phyloP scores from a whole-genome alignment of 2,797 vertebrate genomes.

The Limosa lapponica region DNA sequence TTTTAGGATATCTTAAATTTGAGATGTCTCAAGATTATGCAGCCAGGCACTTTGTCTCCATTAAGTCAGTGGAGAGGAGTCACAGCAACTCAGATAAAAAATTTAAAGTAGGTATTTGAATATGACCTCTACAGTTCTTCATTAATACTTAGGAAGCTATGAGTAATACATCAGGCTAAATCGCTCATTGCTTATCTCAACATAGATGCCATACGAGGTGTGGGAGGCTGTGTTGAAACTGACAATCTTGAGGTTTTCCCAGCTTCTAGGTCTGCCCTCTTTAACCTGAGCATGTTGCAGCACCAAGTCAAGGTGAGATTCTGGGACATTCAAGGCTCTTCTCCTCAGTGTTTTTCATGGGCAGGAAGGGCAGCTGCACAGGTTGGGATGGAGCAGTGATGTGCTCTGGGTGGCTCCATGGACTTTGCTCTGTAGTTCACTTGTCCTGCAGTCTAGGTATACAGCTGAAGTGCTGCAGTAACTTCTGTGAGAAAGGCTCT shows the following conservation, averaged over 20 bases:
- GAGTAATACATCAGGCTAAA: neutral
- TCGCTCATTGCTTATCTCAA: neutral
- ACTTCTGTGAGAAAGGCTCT: neutral
- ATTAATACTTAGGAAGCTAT: neutral
- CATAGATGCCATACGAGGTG: neutral
- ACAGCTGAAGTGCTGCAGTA: neutral
- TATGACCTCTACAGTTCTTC: neutral
- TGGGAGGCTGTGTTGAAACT: neutral
- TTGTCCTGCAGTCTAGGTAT: neutral
- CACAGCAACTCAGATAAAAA: neutral
- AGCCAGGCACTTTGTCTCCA: neutral
- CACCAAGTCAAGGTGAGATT: neutral
- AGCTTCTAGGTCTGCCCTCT: neutral
- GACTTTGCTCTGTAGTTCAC: neutral
- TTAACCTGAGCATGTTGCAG: neutral
- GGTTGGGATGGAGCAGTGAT: neutral
- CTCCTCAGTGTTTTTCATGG: neutral
- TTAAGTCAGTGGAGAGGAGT: neutral
- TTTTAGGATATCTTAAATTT: neutral
- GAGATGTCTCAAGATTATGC: neutral
- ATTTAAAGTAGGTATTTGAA: neutral
- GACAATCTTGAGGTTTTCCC: neutral
- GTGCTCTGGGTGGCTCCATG: neutral
- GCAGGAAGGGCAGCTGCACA: neutral
- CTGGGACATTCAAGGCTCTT: neutral